Percentiles rank a stretch among this genome's conserved stretches.
Conservation (phyloP, 2,113 vertebrate genomes). For the Budorcas taxicolor region DNA sequence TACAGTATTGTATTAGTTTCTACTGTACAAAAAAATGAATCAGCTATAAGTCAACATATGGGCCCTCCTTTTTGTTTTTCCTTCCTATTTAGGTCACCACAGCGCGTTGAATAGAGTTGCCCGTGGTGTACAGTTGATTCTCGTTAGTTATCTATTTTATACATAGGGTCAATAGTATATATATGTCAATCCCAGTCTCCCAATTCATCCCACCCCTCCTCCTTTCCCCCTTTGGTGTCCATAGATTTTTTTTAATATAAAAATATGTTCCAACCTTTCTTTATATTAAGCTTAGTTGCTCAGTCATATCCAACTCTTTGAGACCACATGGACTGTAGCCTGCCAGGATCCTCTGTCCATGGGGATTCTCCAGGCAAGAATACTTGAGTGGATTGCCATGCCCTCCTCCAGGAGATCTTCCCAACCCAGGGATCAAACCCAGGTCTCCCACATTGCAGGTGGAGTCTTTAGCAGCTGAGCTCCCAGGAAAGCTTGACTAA, state of each 20-base stretch:
- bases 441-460: not conserved
- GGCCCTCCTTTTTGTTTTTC: not conserved
- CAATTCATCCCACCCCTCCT: not conserved
- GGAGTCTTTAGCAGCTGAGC: not conserved
- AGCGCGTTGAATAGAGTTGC: not conserved
- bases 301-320: not conserved
- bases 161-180: not conserved
- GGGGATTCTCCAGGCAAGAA: not conserved
- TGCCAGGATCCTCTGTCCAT: not conserved
- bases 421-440: not conserved
- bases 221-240: not conserved
- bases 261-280: not conserved
- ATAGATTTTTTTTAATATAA: not conserved
- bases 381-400: not conserved
- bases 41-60: not conserved
- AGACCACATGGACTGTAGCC: not conserved
- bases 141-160: not conserved
- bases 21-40: not conserved
- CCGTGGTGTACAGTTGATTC: accelerated
- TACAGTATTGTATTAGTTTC: not conserved
- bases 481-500: not conserved
- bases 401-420: not conserved
- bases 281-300: not conserved
- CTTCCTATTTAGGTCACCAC: not conserved
- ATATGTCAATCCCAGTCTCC: not conserved